Evolutionary conservation across 2,797 vertebrate species (phyloP), one percentile per base, ranked within the genome.

Genomic region (Microchirus variegatus): DNA sequence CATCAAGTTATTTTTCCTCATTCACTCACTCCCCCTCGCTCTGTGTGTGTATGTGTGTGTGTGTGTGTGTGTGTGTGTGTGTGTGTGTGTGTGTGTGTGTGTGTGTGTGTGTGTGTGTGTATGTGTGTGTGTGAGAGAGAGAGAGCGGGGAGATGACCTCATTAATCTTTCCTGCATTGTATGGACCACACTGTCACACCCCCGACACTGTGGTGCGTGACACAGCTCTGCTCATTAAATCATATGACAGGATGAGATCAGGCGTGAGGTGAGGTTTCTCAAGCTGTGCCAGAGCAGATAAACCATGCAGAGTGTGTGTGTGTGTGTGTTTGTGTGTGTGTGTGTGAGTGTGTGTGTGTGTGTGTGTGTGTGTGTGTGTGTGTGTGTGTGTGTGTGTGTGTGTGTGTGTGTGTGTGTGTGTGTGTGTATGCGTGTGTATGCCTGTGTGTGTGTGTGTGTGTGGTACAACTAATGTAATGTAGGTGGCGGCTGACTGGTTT

Each of bases 231-330:
- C 88, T 88, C 86, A 86, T 90, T 90, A 89, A 88, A 90, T 87
- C 84, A 85, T 83, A 46, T 81, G 88, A 90, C 87, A 89, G 88
- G 89, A 87, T 85, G 87, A 90, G 90, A 89, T 91, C 88, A 87
- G 75, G 61, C 10, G 26, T 56, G 76, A 84, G 80, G 75, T 75
- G 58, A 81, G 73, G 76, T 65, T 78, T 81, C 79, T 85, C 87
- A 79, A 83, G 85, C 82, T 89, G 90, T 41, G 81, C 37, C 69
- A 51, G 72, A 56, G 71, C 73, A 82, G 87, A 90, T 90, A 91
- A 88, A 85, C 67, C 67, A 65, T 14, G 67, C 54, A 40, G 64
- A 13, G 38, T 54, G 56, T 53, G 57, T 37, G 26, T 51, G 54
- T 37, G 38, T 66, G 63, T 57, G 67, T 36, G 63, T 14, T 38